Conservation (phyloP, 2,113 vertebrate species). For the Excalfactoria chinensis region DNA sequence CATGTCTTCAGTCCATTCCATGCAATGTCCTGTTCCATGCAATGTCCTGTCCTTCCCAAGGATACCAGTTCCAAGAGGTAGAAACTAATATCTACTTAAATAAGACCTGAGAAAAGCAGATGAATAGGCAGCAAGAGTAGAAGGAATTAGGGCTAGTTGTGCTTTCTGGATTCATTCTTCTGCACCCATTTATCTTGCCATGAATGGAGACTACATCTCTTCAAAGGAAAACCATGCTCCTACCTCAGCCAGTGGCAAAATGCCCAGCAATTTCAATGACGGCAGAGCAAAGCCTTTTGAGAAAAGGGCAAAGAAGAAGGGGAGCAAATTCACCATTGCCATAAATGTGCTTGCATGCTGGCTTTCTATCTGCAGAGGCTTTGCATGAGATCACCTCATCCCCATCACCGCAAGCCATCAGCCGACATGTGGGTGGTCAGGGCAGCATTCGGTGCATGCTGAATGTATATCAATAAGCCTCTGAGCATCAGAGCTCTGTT, state of each 20-base stretch:
- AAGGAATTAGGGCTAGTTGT: neutral
- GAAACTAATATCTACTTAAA: neutral
- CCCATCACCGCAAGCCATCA: accelerated
- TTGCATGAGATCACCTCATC: neutral
- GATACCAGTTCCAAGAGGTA: neutral
- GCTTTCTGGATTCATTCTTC: neutral
- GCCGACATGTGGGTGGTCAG: neutral
- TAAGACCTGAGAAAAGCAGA: neutral
- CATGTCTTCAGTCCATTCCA: neutral
- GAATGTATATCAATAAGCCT: accelerated
- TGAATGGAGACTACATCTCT: accelerated
- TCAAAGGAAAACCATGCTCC: neutral
- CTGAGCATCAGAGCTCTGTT: neutral
- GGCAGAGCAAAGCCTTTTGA: neutral
- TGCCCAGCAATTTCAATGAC: neutral
- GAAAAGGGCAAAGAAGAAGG: neutral
- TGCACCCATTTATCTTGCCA: neutral
- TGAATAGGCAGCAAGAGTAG: neutral
- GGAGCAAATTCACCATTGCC: neutral
- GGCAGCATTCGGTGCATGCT: accelerated
- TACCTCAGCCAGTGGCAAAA: neutral
- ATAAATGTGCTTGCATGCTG: neutral
- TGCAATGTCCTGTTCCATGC: neutral
- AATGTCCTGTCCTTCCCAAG: neutral
- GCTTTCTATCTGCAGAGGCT: neutral